These are phyloP conservation scores for Drosophila watanabei DNA, from an alignment of 1,140 invertebrate species.

Conservation along the genomic window DNA sequence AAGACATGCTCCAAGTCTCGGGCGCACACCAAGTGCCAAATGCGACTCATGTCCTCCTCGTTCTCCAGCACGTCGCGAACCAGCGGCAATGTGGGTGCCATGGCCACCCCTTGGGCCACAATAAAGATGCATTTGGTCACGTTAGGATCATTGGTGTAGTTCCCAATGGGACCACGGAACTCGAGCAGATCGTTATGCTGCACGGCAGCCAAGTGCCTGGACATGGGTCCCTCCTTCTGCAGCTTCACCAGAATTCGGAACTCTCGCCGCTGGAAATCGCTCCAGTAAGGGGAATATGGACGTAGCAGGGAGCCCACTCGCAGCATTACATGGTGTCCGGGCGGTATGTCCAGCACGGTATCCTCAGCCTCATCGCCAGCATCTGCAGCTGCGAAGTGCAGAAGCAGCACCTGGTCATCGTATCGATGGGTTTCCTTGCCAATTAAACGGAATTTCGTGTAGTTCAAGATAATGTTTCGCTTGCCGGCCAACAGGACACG, in stretches of 20 bases:
- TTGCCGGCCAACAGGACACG: conserved; percentile 59
- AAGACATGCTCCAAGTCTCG: conserved; percentile 64
- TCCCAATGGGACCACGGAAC: conserved; percentile 79
- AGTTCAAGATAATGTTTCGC: conserved; percentile 59
- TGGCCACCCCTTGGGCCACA: conserved; percentile 76
- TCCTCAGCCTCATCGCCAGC: conserved; percentile 1
- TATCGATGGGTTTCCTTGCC: conserved; percentile 20
- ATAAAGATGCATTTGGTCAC: conserved; percentile 52
- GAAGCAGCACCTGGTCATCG: conserved; percentile 44
- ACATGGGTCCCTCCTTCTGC: conserved; percentile 65
- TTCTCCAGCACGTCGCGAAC: conserved; percentile 69
- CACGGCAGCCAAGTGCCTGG: conserved; percentile 42
- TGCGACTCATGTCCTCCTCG: conserved; percentile 75
- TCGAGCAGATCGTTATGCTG: conserved; percentile 53
- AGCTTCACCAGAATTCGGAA: conserved; percentile 81
- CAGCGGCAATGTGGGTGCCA: conserved; percentile 73
- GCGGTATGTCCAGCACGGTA: conserved; percentile 67
- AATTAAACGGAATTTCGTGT: conserved; percentile 59
- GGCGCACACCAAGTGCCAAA: conserved; percentile 70
- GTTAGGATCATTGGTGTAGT: conserved; percentile 43
- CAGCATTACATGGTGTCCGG: conserved; percentile 81
- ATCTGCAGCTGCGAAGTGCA: conserved; percentile 50
- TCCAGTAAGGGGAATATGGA: conserved; percentile 81
- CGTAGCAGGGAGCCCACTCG: conserved; percentile 49
- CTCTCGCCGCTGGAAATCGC: conserved; percentile 55